A percentile compares a stretch with the other conserved stretches of the same genome.
Conservation (phyloP, 1,140 invertebrate species). For the Conus betulinus region DNA sequence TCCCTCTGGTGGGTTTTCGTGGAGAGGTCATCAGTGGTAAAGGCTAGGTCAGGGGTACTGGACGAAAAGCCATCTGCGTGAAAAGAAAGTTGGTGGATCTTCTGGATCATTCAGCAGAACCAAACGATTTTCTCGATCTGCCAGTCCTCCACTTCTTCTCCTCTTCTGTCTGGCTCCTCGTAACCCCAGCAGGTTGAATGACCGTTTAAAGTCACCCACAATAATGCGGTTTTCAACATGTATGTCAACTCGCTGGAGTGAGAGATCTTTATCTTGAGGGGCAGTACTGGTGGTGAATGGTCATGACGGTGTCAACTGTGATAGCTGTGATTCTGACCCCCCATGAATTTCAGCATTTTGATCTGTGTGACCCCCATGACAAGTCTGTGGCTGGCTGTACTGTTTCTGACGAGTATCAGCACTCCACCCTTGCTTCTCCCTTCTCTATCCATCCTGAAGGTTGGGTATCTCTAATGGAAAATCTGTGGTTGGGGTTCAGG, state of each 20-base stretch:
- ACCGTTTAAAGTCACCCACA: slow-evolving; percentile 39
- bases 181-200: slow-evolving; percentile 38
- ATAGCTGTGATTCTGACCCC: no score
- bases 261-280: slow-evolving; percentile 15
- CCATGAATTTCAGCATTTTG: no score
- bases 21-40: slow-evolving; percentile 42
- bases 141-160: slow-evolving; percentile 45
- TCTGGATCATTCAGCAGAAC: slow-evolving; percentile 35
- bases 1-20: background rate
- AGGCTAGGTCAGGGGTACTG: slow-evolving; percentile 40
- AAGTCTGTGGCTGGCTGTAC: background rate
- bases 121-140: slow-evolving; percentile 18
- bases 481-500: no score
- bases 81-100: slow-evolving; percentile 38
- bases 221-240: slow-evolving; percentile 10
- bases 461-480: no score
- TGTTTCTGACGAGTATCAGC: no score
- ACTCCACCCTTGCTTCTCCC: no score
- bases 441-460: no score
- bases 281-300: no score
- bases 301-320: no score
- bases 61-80: slow-evolving; percentile 37
- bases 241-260: background rate
- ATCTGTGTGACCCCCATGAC: no score
- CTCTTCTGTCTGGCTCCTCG: slow-evolving; percentile 29